These are phyloP conservation scores for Bilobella aurantiaca DNA, from an alignment of 1,140 invertebrate genomes.

Conservation along the genomic window DNA sequence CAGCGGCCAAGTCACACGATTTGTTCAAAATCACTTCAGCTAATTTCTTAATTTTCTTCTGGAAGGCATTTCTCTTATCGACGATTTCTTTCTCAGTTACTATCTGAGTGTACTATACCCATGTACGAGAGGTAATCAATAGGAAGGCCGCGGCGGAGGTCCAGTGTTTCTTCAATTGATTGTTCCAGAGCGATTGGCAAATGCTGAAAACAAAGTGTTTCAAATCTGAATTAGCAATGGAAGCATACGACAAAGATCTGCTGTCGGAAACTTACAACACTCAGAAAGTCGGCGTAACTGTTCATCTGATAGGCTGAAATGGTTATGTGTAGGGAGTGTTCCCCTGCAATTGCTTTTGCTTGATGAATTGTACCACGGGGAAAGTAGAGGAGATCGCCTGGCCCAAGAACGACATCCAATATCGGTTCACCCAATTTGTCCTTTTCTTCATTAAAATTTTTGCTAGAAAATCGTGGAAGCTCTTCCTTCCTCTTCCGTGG, in stretches of 20 bases:
- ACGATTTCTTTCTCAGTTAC: constrained; percentile 37
- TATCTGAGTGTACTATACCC: constrained; percentile 54
- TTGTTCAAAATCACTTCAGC: constrained; percentile 53
- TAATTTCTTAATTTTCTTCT: constrained; percentile 50
- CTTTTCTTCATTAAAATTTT: constrained; percentile 57
- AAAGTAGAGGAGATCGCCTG: constrained; percentile 82
- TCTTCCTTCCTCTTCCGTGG: constrained; percentile 52
- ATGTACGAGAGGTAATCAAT: constrained; percentile 60
- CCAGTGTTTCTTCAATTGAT: constrained; percentile 58
- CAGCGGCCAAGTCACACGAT: constrained; percentile 66
- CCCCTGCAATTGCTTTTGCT: constrained; percentile 57
- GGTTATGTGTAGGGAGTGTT: constrained; percentile 85
- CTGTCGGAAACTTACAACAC: constrained; percentile 47
- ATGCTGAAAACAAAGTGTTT: constrained; percentile 24
- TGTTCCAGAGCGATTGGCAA: constrained; percentile 54
- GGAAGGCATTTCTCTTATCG: constrained; percentile 46
- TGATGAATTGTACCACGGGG: constrained; percentile 77
- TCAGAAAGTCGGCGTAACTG: constrained; percentile 75
- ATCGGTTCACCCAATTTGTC: constrained; percentile 69
- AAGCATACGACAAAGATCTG: neutral
- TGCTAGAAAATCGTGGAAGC: constrained; percentile 68
- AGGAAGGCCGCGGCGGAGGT: constrained; percentile 70
- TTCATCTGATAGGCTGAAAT: constrained; percentile 85
- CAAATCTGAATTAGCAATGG: neutral
- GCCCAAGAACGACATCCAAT: constrained; percentile 64